Conservation (phyloP, 2,888 invertebrate genomes). For the Drosophila neonasuta region DNA sequence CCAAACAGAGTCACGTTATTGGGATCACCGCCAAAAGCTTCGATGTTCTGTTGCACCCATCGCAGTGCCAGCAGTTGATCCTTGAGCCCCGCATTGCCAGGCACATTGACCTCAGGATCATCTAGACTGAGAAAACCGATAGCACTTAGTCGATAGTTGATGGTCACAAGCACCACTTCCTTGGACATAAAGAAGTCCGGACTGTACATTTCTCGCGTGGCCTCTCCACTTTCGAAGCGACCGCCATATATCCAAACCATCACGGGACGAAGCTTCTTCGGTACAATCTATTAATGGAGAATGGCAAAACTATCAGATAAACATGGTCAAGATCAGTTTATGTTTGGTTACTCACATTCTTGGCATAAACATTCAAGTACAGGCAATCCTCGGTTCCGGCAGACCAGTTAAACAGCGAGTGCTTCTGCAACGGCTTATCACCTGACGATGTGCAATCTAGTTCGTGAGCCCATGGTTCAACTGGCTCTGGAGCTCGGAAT, state of each 20-base stretch:
- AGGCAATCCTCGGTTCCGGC: slow-evolving; percentile 84
- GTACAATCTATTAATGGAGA: slow-evolving; percentile 62
- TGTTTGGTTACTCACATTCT: slow-evolving; percentile 69
- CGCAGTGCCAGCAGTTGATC: slow-evolving; percentile 83
- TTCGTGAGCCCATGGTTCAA: slow-evolving; percentile 81
- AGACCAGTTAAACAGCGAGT: slow-evolving; percentile 76
- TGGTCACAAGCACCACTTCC: slow-evolving; percentile 82
- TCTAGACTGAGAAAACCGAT: slow-evolving; percentile 83
- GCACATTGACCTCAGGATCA: slow-evolving; percentile 82
- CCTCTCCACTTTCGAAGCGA: slow-evolving; percentile 82
- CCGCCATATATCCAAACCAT: slow-evolving; percentile 84
- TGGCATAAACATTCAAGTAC: slow-evolving; percentile 83
- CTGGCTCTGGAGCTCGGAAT: slow-evolving; percentile 82
- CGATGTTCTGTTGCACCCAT: slow-evolving; percentile 83
- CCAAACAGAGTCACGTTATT: slow-evolving; percentile 83
- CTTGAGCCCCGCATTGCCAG: slow-evolving; percentile 84
- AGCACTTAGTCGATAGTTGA: slow-evolving; percentile 83
- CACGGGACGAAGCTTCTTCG: slow-evolving; percentile 76
- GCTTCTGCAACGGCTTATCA: slow-evolving; percentile 79
- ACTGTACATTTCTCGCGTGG: slow-evolving; percentile 81
- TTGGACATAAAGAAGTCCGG: slow-evolving; percentile 83
- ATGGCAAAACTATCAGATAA: neutral
- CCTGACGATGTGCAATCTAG: slow-evolving; percentile 81
- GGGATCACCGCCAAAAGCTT: slow-evolving; percentile 83
- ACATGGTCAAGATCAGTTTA: too few relatives aligned